phyloP scores from a whole-genome alignment of 2,888 invertebrate species.

The Drosophila maculinotata region DNA sequence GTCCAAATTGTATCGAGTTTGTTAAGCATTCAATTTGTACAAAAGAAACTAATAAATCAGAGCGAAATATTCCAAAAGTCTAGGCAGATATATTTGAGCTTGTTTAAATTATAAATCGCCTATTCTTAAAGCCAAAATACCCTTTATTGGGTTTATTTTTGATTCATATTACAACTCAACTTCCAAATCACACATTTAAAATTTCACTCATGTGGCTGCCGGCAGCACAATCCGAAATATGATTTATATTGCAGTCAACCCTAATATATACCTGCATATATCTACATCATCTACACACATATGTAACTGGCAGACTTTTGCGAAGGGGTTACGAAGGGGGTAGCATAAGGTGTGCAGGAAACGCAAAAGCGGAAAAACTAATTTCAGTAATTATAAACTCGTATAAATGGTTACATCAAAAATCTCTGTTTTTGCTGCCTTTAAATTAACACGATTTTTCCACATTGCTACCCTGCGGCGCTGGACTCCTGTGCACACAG shows the following conservation, averaged over 20 bases:
- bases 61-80: too few relatives aligned
- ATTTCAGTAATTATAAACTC: conserved; percentile 85
- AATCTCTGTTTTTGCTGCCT: conserved; percentile 73
- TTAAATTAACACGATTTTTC: conserved; percentile 80
- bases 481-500: conserved; percentile 21
- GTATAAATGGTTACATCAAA: conserved; percentile 77
- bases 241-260: conserved; percentile 44
- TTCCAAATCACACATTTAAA: neutral
- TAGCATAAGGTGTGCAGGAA: conserved; percentile 4
- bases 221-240: conserved; percentile 25
- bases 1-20: too few relatives aligned
- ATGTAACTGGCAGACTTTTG: too few relatives aligned
- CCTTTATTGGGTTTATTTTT: neutral
- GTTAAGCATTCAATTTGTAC: too few relatives aligned
- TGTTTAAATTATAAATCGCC: too few relatives aligned
- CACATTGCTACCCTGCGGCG: conserved; percentile 64
- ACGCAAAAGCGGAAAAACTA: conserved; percentile 77
- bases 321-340: too few relatives aligned
- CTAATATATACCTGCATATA: conserved; percentile 5
- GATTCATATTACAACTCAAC: neutral
- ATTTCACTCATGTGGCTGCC: neutral
- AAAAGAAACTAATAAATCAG: too few relatives aligned
- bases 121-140: too few relatives aligned
- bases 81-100: too few relatives aligned
- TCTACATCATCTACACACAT: conserved; percentile 1